Evolutionary conservation across 2,888 invertebrate genomes (phyloP).

Genomic region (Pegoplata infirma): DNA sequence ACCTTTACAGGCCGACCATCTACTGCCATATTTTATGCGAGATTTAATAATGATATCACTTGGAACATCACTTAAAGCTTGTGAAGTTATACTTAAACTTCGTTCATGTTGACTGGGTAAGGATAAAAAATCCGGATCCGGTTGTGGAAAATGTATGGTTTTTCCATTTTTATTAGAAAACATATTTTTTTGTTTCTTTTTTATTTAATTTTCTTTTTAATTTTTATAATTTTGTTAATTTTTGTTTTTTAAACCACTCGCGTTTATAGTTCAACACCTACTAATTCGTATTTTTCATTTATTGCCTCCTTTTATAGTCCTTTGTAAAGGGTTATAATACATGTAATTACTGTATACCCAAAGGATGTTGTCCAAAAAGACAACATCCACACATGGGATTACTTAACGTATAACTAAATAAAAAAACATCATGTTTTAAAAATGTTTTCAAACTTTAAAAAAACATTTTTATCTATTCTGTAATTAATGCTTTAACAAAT

Average conservation of each 20-base stretch:
- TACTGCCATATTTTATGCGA: conserved; percentile 74
- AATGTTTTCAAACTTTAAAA: no score
- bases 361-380: conserved; percentile 12
- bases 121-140: conserved; percentile 67
- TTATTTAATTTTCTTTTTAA: background rate
- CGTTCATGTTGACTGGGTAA: conserved; percentile 65
- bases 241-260: background rate
- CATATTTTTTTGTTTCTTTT: conserved; percentile 32
- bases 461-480: no score
- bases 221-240: background rate
- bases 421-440: no score
- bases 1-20: conserved; percentile 72
- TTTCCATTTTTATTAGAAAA: conserved; percentile 44
- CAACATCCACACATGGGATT: conserved; percentile 11
- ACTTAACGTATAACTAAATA: background rate
- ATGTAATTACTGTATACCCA: conserved; percentile 25
- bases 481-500: no score
- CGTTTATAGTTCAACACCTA: background rate
- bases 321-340: conserved; percentile 11
- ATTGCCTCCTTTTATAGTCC: conserved; percentile 48
- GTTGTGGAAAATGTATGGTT: conserved; percentile 61
- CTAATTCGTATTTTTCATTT: conserved; percentile 16
- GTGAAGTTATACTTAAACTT: conserved; percentile 71
- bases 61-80: conserved; percentile 74
- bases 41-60: conserved; percentile 75